A percentile compares a stretch with the other conserved stretches of the same genome.
phyloP scores from a whole-genome alignment of 2,888 invertebrate genomes.

The Margaritifera margaritifera region DNA sequence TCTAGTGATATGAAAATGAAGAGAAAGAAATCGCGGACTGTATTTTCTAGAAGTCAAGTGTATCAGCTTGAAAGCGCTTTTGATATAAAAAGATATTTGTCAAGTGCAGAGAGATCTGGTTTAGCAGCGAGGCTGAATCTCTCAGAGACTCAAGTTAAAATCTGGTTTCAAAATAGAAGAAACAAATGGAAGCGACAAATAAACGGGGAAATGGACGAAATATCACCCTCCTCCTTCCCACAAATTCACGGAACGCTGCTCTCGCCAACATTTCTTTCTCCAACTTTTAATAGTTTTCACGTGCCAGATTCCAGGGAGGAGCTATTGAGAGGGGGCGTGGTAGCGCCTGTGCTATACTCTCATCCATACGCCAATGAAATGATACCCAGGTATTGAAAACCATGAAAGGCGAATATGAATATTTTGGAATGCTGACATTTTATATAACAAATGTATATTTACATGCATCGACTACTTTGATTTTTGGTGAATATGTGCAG shows the following conservation, averaged over 20 bases:
- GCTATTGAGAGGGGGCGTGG: conserved; percentile 17
- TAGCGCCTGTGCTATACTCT: conserved; percentile 27
- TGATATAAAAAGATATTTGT: conserved; percentile 36
- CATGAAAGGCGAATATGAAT: too few relatives aligned
- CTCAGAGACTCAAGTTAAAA: conserved; percentile 41
- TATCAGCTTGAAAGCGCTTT: conserved; percentile 39
- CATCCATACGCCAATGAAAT: conserved; percentile 30
- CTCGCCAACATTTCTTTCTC: conserved; percentile 13
- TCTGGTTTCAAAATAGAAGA: conserved; percentile 46
- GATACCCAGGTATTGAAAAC: too few relatives aligned
- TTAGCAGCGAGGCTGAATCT: conserved; percentile 28
- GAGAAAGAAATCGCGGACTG: conserved; percentile 38
- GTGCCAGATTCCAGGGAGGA: conserved; percentile 25
- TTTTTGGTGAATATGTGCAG: too few relatives aligned
- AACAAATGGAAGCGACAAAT: conserved; percentile 48
- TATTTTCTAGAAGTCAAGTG: conserved; percentile 37
- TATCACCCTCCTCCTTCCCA: conserved; percentile 28
- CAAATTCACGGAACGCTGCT: conserved; percentile 14
- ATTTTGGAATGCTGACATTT: too few relatives aligned
- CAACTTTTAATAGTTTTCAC: conserved; percentile 18
- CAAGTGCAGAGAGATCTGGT: conserved; percentile 31
- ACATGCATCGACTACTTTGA: too few relatives aligned
- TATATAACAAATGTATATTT: too few relatives aligned
- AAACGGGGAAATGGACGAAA: conserved; percentile 40
- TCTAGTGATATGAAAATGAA: too few relatives aligned